phyloP scores from a whole-genome alignment of 1,140 invertebrate genomes.

The Aphis craccivora region DNA sequence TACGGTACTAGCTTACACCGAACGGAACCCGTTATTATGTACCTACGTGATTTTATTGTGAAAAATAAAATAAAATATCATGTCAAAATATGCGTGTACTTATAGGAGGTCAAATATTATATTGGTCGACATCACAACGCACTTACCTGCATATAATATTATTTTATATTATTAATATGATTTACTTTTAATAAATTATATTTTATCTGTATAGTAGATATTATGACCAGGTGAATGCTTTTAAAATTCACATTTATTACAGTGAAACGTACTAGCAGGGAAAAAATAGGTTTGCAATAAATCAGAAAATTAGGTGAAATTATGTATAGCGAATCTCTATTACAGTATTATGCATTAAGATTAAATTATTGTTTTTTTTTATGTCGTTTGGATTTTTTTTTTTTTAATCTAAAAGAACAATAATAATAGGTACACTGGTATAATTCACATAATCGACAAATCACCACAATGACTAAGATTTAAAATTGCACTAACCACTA shows the following conservation, averaged over 20 bases:
- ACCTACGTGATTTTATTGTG: conserved; percentile 4
- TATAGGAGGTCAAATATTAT: neutral
- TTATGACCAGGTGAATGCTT: neutral
- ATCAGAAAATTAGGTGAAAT: neutral
- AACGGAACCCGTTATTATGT: conserved; percentile 29
- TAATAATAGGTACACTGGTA: neutral
- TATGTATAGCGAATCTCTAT: neutral
- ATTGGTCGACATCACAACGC: neutral
- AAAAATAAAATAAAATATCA: neutral
- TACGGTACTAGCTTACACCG: conserved; percentile 28
- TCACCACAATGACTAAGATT: neutral
- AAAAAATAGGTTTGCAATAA: neutral
- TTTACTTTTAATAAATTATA: neutral
- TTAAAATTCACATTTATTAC: conserved; percentile 1
- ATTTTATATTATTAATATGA: neutral
- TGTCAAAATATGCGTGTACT: neutral
- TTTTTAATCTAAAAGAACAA: neutral
- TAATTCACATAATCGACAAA: neutral
- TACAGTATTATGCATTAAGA: neutral
- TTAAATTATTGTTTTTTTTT: too few species aligned
- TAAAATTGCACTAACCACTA: neutral
- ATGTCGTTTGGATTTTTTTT: neutral
- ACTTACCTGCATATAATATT: neutral
- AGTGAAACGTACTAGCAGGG: neutral
- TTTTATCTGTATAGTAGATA: neutral